Evolutionary conservation across 2,797 vertebrate genomes (phyloP).

Genomic region (Myripristis jacobus): DNA sequence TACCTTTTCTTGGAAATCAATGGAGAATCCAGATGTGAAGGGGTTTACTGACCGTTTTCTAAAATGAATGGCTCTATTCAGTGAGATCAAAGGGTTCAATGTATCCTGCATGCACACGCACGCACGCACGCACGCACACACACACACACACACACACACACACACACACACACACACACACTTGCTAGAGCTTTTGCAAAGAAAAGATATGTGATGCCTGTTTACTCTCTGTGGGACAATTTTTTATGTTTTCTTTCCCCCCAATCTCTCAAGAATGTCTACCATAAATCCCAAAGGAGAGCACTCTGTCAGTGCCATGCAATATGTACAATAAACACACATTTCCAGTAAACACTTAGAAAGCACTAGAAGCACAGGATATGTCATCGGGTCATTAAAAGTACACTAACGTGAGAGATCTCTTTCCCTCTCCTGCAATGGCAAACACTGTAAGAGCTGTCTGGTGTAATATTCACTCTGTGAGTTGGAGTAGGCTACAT

Average conservation of each 20-base stretch:
- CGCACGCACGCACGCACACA: neutral
- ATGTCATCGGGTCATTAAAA: conserved; percentile 43
- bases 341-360: neutral
- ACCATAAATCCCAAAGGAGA: neutral
- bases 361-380: neutral
- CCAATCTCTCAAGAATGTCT: neutral
- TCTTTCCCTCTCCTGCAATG: conserved; percentile 16
- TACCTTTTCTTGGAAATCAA: conserved; percentile 52
- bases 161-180: neutral
- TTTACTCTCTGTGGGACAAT: neutral
- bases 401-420: conserved; percentile 32
- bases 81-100: conserved; percentile 1
- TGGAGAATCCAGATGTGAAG: conserved; percentile 30
- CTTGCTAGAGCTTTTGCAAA: neutral
- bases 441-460: neutral
- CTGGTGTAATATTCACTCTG: too few species aligned
- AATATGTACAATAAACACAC: conserved; percentile 10
- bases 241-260: neutral
- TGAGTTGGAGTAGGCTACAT: too few species aligned
- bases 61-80: conserved; percentile 7
- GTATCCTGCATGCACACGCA: neutral
- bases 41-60: conserved; percentile 19
- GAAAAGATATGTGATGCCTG: neutral
- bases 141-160: too few species aligned
- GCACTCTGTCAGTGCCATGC: neutral